A percentile compares a stretch with the other conserved stretches of the same genome.
Evolutionary conservation across 2,113 vertebrate species (phyloP).

Genomic region (Castor canadensis): DNA sequence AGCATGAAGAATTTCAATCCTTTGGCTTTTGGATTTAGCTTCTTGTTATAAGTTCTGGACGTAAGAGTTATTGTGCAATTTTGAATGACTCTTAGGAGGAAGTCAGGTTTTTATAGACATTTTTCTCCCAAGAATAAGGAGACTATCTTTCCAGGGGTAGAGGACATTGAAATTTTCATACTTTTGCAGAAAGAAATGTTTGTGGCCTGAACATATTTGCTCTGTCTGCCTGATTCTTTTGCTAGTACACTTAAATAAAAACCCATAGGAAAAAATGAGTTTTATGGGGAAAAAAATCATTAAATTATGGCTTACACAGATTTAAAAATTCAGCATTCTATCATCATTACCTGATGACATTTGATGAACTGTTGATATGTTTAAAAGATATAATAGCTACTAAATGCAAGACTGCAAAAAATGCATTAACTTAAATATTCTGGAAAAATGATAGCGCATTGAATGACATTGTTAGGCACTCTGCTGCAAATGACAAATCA

Average conservation of each 20-base stretch:
- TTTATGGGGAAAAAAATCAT: background rate
- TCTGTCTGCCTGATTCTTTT: background rate
- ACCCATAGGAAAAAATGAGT: background rate
- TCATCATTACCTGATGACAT: background rate
- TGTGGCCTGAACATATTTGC: background rate
- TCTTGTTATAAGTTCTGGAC: background rate
- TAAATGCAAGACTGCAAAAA: background rate
- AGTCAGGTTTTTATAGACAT: slow-evolving; percentile 9
- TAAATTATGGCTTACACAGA: background rate
- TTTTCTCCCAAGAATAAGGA: background rate
- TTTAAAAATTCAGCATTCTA: slow-evolving; percentile 1
- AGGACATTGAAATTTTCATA: slow-evolving; percentile 12
- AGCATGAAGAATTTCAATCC: background rate
- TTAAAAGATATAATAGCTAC: background rate
- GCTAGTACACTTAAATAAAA: slow-evolving; percentile 15
- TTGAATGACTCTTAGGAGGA: background rate
- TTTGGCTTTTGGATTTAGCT: background rate
- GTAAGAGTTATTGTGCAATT: background rate
- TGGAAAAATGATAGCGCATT: background rate
- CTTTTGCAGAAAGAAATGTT: background rate
- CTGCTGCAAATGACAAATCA: background rate
- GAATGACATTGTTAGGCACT: background rate
- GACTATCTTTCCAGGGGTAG: background rate
- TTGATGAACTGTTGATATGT: background rate
- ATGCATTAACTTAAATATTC: slow-evolving; percentile 29